phyloP scores from a whole-genome alignment of 2,797 vertebrate species.

The Pseudochaenichthys georgianus region DNA sequence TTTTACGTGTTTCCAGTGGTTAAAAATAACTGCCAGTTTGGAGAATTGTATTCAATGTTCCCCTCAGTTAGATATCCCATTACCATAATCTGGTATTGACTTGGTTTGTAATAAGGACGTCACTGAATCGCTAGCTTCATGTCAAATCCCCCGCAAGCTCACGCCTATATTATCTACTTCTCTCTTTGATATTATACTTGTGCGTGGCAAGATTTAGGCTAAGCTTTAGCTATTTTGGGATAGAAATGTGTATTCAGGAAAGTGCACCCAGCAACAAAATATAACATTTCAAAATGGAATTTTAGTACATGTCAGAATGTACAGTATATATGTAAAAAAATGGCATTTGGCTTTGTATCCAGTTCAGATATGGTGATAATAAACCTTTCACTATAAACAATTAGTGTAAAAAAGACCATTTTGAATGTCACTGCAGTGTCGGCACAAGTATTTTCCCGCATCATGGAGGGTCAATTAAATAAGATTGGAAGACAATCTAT shows the following conservation, averaged over 20 bases:
- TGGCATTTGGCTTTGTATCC: conserved; percentile 58
- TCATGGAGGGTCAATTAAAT: conserved; percentile 68
- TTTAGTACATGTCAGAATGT: conserved; percentile 8
- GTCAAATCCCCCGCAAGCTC: conserved; percentile 74
- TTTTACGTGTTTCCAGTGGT: conserved; percentile 57
- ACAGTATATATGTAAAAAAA: conserved; percentile 14
- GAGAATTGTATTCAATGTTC: conserved; percentile 73
- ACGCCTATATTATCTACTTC: conserved; percentile 66
- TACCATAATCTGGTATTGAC: conserved; percentile 84
- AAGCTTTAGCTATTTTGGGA: conserved; percentile 63
- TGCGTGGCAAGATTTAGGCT: conserved; percentile 58
- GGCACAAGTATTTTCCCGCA: conserved; percentile 48
- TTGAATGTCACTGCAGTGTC: conserved; percentile 42
- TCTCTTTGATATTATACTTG: conserved; percentile 66
- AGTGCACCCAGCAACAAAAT: conserved; percentile 31
- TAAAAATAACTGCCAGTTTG: conserved; percentile 71
- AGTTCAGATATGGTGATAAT: conserved; percentile 36
- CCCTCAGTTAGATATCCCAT: conserved; percentile 76
- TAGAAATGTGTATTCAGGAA: conserved; percentile 6
- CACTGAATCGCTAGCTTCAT: conserved; percentile 70
- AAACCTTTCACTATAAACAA: conserved; percentile 69
- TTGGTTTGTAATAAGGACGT: conserved; percentile 76
- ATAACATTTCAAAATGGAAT: conserved; percentile 19
- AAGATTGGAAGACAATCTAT: conserved; percentile 51
- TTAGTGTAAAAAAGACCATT: conserved; percentile 64